Conservation (phyloP, 23 tunicate genomes). For the Phallusia fumigata region DNA sequence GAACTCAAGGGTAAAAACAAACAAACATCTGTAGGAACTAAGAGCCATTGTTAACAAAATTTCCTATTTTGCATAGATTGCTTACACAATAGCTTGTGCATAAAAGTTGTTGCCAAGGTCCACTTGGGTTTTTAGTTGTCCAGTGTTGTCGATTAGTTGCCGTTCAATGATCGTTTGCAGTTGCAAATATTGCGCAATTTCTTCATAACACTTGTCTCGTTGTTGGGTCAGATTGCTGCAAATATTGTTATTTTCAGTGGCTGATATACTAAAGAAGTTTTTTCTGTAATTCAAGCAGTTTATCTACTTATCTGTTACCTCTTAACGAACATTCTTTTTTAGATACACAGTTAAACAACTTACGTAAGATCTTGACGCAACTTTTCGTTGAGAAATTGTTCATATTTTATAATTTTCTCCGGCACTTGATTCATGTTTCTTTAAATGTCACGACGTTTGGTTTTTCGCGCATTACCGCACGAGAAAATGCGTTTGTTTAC, state of each 20-base stretch:
- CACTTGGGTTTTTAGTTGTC: conserved; percentile 71
- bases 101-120: conserved; percentile 84
- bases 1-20: no score
- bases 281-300: no score
- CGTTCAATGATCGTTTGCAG: conserved; percentile 58
- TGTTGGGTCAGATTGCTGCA: conserved; percentile 42
- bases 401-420: conserved; percentile 27
- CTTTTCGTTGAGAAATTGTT: conserved; percentile 48
- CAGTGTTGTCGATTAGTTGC: background rate
- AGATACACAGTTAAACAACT: background rate
- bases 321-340: background rate
- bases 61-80: background rate
- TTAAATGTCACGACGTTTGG: no score
- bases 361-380: conserved; percentile 38
- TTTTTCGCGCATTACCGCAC: no score
- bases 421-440: background rate
- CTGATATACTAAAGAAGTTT: no score
- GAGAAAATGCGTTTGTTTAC: no score
- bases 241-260: background rate
- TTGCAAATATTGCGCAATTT: conserved; percentile 70
- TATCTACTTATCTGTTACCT: background rate
- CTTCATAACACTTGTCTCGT: conserved; percentile 82
- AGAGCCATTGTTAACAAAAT: no score
- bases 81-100: conserved; percentile 89
- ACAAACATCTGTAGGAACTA: no score